phyloP scores from a whole-genome alignment of 2,797 vertebrate species.

The Takifugu rubripes region DNA sequence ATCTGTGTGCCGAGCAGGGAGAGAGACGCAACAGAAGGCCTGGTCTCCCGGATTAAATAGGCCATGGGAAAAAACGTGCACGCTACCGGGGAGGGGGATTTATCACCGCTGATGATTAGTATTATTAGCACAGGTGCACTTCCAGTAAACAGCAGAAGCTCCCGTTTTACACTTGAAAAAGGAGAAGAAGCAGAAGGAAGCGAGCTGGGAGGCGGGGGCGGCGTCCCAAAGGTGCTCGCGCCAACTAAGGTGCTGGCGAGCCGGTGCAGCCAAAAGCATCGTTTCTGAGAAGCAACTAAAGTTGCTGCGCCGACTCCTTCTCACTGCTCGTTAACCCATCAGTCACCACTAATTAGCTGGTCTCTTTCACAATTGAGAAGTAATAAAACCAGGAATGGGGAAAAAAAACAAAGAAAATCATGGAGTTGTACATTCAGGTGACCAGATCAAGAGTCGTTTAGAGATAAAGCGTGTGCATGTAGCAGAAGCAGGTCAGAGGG shows the following conservation, averaged over 20 bases:
- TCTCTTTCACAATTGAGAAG: too few species aligned
- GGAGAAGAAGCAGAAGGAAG: slow-evolving; percentile 53
- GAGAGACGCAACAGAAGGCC: slow-evolving; percentile 68
- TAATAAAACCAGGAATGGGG: too few species aligned
- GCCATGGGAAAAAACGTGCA: slow-evolving; percentile 68
- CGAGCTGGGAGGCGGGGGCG: slow-evolving; percentile 34
- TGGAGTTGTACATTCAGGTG: too few species aligned
- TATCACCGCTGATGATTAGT: slow-evolving; percentile 75
- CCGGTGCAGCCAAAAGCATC: slow-evolving; percentile 7
- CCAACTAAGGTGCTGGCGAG: slow-evolving; percentile 27
- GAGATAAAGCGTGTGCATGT: neutral
- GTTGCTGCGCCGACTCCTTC: neutral
- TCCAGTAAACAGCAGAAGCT: slow-evolving; percentile 72
- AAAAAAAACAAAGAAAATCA: too few species aligned
- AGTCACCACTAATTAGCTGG: too few species aligned
- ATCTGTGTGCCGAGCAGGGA: slow-evolving; percentile 71
- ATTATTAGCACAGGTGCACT: slow-evolving; percentile 78
- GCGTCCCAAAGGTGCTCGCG: slow-evolving; percentile 56
- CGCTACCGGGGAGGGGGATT: slow-evolving; percentile 59
- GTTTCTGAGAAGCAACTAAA: neutral
- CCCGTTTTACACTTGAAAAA: slow-evolving; percentile 50
- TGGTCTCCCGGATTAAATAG: slow-evolving; percentile 66
- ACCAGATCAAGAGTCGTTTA: too few species aligned
- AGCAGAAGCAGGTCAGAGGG: slow-evolving; percentile 23
- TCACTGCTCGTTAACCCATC: too few species aligned